Base-by-base conservation (phyloP, 2,797 vertebrate genomes). In the Hemitrygon akajei region DNA sequence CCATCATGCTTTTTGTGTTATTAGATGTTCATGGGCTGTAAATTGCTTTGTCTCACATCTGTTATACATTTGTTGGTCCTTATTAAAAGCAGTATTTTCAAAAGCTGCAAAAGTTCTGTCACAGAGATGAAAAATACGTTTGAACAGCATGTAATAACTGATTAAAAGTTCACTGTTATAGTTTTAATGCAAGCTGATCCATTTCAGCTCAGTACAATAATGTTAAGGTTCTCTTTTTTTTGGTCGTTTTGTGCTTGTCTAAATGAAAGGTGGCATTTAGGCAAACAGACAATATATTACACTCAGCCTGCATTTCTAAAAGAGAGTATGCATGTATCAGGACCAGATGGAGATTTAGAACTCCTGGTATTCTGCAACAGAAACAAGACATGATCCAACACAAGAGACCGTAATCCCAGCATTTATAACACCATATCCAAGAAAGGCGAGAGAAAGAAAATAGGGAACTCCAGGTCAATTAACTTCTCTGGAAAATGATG, bases 1-100 rank as follows among this genome's bases (percentile, higher is more conserved):
- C 34, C 89, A 92, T 56, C 3, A 27, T 73, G 20, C 34, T 73
- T 73, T 92, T 27, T 27, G 37, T 27, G 37, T 92, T 92, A 73
- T 73, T 92, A 92, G 69, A 71, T 92, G 7, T 22, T 92, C 37
- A 30, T 47, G 66, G 69, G 37, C 66, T 75, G 66, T 40, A 92
- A 92, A 92, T 73, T 71, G 22, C 69, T 91, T 91, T 92, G 89
- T 92, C 89, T 92, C 66, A 75, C 89, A 92, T 92, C 89, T 92
- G 89, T 75, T 92, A 34, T 47, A 40, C 37, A 75, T 92, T 92
- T 92, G 89, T 92, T 92, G 37, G 37, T 71, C 22, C 89, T 92
- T 92, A 92, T 92, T 92, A 92, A 92, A 92, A 75, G 25, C 89
- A 92, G 20, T 3, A 73, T 92, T 92, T 92, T 92, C 37, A 75